Evolutionary conservation across 2,113 vertebrate species (phyloP), one percentile per base, ranked within the genome.

Genomic region (Argyrosomus japonicus): DNA sequence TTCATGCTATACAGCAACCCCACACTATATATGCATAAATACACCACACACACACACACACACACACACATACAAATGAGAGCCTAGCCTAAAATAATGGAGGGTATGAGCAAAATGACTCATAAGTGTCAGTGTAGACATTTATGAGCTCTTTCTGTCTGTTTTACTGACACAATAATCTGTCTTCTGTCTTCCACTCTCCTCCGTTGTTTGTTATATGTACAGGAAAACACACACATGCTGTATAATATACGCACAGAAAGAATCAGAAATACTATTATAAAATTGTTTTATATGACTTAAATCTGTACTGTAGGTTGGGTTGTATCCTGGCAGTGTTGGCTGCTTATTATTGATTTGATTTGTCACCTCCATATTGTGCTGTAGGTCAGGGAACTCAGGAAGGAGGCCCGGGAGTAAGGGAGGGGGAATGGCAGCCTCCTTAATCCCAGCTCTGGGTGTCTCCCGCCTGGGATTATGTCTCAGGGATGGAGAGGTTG

Each of bases 401-500:
- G 57, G 58, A 13, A 50, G 65, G 14, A 50, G 36, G 70, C 56
- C 56, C 18, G 54, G 65, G 51, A 47, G 70, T 14, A 36, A 68
- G 56, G 61, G 68, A 47, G 48, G 32, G 25, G 51, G 3, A 53
- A 21, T 19, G 51, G 62, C 67, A 29, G 63, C 82, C 81, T 75
- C 77, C 60, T 50, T 92, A 93, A 94, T 92, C 92, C 76, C 65
- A 73, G 87, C 82, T 87, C 71, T 80, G 67, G 43, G 81, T 81
- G 86, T 89, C 83, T 90, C 83, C 77, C 74, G 78, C n/a, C 58
- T 70, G 67, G 78, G 90, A 93, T 93, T 93, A 89, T 25, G 79
- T 86, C 76, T 84, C 72, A 21, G 79, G 68, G 87, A 75, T 86
- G 64, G 76, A 90, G 77, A 73, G 64, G 68, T 57, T 71, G 67